These are phyloP conservation scores for Epinotia nisella DNA, from an alignment of 2,888 invertebrate genomes.

Conservation along the genomic window DNA sequence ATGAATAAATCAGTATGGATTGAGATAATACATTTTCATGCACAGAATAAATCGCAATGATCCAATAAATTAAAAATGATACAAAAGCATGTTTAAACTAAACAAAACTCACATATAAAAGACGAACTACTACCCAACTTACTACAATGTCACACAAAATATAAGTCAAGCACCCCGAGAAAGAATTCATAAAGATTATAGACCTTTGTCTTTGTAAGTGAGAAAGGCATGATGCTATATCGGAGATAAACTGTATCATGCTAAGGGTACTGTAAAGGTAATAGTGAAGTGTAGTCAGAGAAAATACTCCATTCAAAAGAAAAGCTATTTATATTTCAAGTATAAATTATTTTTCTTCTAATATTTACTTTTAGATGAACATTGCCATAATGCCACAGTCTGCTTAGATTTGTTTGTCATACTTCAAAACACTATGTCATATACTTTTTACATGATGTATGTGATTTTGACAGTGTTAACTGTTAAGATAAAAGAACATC, in stretches of 20 bases:
- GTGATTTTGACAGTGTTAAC: not conserved
- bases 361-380: not conserved
- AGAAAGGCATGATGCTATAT: not conserved
- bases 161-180: not conserved
- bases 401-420: not conserved
- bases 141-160: not conserved
- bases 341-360: not conserved
- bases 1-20: too few relatives aligned
- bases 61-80: too few relatives aligned
- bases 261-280: not conserved
- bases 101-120: not conserved
- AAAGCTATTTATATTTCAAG: not conserved
- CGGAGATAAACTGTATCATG: not conserved
- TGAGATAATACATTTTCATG: too few relatives aligned
- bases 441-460: not conserved
- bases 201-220: not conserved
- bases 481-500: not conserved
- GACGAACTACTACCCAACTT: not conserved
- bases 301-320: too few relatives aligned
- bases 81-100: too few relatives aligned
- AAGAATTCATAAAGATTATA: too few relatives aligned
- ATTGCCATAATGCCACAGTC: not conserved
- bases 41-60: too few relatives aligned
- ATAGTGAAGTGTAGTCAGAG: not conserved
- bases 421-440: not conserved